Evolutionary conservation across 2,113 vertebrate genomes (phyloP).

Genomic region (Choloepus hoffmanni): DNA sequence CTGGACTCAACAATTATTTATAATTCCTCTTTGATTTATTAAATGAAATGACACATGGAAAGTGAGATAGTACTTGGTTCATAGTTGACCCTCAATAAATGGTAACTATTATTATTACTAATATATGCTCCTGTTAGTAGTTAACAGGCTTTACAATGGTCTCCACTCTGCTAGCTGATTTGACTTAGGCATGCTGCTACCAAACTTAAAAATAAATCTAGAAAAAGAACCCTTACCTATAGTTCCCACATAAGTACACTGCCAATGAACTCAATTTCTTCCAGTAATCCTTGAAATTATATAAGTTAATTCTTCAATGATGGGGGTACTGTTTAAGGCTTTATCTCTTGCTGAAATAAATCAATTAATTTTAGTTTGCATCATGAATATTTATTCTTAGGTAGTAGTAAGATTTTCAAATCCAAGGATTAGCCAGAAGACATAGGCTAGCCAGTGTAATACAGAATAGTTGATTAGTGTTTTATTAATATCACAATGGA

Average conservation of each 20-base stretch:
- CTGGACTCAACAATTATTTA: background rate
- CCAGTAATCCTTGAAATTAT: background rate
- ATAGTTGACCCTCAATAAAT: background rate
- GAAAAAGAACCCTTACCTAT: background rate
- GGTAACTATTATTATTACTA: background rate
- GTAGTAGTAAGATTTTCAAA: conserved; percentile 8
- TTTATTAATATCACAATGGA: conserved; percentile 46
- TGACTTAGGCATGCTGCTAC: background rate
- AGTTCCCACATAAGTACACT: background rate
- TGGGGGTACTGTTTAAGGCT: background rate
- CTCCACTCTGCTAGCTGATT: background rate
- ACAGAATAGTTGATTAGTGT: background rate
- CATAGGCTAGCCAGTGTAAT: background rate
- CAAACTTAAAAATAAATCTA: conserved; percentile 2
- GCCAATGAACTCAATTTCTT: background rate
- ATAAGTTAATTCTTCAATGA: background rate
- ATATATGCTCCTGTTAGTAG: background rate
- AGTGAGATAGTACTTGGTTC: background rate
- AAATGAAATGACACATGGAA: background rate
- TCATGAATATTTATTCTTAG: background rate
- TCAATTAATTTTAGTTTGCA: background rate
- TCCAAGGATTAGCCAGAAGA: background rate
- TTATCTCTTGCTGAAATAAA: background rate
- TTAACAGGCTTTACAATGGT: background rate
- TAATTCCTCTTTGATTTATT: background rate